Evolutionary conservation across 2,797 vertebrate species (phyloP).

Genomic region (Scolopax bukidnonensis): DNA sequence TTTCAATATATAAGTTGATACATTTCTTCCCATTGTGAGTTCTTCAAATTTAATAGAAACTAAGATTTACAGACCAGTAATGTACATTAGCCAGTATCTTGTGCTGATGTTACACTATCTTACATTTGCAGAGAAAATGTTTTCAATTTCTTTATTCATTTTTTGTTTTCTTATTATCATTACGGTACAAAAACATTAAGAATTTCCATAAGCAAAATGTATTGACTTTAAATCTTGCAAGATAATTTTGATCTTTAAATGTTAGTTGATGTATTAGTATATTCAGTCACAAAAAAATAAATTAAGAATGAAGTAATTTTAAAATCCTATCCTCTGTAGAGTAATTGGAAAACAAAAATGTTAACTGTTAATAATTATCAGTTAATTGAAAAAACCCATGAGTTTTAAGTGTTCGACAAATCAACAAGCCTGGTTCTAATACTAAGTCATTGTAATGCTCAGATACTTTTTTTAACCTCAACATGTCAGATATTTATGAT

Average conservation of each 20-base stretch:
- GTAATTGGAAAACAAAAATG: not conserved
- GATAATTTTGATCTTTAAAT: not conserved
- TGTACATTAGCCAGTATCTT: not conserved
- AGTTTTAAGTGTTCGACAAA: not conserved
- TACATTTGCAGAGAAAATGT: not conserved
- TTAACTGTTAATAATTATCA: not conserved
- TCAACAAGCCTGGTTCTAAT: not conserved
- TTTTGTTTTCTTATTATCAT: not conserved
- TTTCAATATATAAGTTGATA: conserved; percentile 5
- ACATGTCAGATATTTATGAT: conserved; percentile 48
- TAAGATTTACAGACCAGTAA: not conserved
- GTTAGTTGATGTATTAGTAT: not conserved
- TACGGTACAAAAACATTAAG: not conserved
- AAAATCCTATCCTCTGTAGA: not conserved
- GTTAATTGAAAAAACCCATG: not conserved
- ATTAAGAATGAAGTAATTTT: not conserved
- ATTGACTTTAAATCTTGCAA: not conserved
- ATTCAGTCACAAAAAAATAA: not conserved
- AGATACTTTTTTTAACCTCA: conserved; percentile 51
- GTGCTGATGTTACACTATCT: conserved; percentile 4
- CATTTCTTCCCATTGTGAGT: conserved; percentile 27
- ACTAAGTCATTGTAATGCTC: not conserved
- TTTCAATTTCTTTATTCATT: conserved; percentile 1
- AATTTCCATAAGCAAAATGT: not conserved
- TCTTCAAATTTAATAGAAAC: conserved; percentile 27